Conservation (phyloP, 1,140 invertebrate species). For the Archegozetes longisetosus region DNA sequence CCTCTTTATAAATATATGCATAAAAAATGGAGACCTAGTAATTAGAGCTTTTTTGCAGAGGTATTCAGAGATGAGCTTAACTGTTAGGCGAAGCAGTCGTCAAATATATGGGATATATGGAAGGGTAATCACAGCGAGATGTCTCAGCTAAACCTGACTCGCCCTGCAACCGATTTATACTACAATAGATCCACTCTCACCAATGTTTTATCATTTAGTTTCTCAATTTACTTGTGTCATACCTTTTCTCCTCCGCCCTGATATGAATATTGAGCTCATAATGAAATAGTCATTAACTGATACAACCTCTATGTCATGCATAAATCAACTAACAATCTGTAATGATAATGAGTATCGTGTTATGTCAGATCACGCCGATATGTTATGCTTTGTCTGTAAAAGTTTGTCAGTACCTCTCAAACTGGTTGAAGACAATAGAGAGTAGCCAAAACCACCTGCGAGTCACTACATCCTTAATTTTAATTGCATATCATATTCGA, state of each 20-base stretch:
- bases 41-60: not conserved
- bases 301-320: not conserved
- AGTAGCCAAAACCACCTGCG: not conserved
- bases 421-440: not conserved
- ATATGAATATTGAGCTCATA: not conserved
- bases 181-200: not conserved
- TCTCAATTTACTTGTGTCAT: not conserved
- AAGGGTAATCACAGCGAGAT: not conserved
- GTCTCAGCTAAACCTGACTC: not conserved
- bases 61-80: not conserved
- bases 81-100: not conserved
- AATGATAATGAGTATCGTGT: not conserved
- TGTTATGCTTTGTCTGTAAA: not conserved
- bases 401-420: not conserved
- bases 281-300: not conserved
- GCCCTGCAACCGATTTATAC: not conserved
- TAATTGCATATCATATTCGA: not conserved
- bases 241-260: not conserved
- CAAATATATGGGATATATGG: not conserved
- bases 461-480: not conserved
- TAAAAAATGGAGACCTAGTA: not conserved
- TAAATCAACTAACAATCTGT: not conserved
- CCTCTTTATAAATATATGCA: not conserved
- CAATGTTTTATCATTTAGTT: not conserved
- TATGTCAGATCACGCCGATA: too few species aligned